Conservation (phyloP, 2,797 vertebrate genomes). For the Peromyscus aztecus region DNA sequence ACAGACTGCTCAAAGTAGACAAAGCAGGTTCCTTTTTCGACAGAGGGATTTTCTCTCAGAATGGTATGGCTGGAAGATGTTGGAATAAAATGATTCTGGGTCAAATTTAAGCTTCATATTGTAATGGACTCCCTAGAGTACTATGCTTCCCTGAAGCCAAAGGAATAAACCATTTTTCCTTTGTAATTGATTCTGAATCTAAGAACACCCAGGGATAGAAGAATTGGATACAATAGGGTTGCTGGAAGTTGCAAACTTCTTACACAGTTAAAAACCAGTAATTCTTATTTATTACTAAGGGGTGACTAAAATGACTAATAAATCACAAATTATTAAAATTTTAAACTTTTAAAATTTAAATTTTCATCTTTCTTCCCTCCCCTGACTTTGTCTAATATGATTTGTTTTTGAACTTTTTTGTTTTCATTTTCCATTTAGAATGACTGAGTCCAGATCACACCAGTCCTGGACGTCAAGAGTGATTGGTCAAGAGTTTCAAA, state of each 20-base stretch:
- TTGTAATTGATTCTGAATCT: background rate
- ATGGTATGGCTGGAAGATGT: constrained; percentile 65
- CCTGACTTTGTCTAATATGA: background rate
- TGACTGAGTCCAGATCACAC: background rate
- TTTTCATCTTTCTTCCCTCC: background rate
- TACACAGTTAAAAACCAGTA: constrained; percentile 3
- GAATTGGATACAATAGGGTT: background rate
- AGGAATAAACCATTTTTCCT: constrained; percentile 49
- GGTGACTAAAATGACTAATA: background rate
- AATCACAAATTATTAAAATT: constrained; percentile 9
- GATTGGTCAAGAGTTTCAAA: background rate
- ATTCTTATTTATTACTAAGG: constrained; percentile 33
- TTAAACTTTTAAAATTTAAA: background rate
- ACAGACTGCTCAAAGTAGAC: constrained; percentile 57
- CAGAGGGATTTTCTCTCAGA: constrained; percentile 55
- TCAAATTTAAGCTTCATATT: constrained; percentile 55
- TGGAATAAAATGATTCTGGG: constrained; percentile 20
- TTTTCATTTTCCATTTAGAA: constrained; percentile 43
- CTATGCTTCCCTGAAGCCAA: constrained; percentile 33
- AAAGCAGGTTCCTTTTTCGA: constrained; percentile 74
- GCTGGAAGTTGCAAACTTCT: constrained; percentile 10
- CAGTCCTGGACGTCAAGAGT: background rate
- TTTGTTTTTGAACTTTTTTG: background rate
- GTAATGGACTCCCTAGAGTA: background rate
- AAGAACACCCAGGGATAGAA: background rate